Base-by-base conservation (phyloP, 2,888 invertebrate species). In the Acronicta psi region DNA sequence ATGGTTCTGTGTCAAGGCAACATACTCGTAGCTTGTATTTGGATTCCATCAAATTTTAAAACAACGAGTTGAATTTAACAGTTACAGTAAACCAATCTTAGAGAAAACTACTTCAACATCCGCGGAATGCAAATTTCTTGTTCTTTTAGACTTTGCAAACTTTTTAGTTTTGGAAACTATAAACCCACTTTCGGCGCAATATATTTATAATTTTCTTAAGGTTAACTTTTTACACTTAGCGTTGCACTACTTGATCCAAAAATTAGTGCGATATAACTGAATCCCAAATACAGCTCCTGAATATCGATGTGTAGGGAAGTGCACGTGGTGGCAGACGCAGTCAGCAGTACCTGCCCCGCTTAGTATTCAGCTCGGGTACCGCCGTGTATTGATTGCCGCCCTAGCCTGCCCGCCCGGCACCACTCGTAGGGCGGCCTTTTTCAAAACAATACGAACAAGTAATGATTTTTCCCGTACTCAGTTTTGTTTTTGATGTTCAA, bases 321-420 rank as follows among this genome's bases (percentile, higher is more conserved):
- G 78, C 79, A 79, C 80, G 82, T 81, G 79, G 63, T 57, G 50
- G 65, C 58, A 53, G 73, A 67, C 70, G 78, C 80, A 77, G 61
- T 52, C 76, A 73, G 77, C 79, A 77, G 78, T 81, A 84, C 83
- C 83, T 85, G 82, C 38, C 82, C 89, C 88, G 87, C 78, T 95
- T 95, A 95, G 95, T 95, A 95, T 95, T 95, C 95, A 91, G 93
- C 77, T 77, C 90, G 90, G 93, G 95, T 94, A 88, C 93, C 93
- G 94, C 93, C 95, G 95, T 93, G 95, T 95, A 95, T 95, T 95
- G 95, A 95, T 95, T 95, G 95, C 94, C 89, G 92, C 93, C 81
- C 78, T 82, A 77, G 75, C 80, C 81, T 54, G 70, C 78, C 80
- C 81, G 76, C 75, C 75, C 66, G 80, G 80, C 77, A 76, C 82